These are phyloP conservation scores for Leucophenga maculata DNA, from an alignment of 2,888 invertebrate genomes.

Conservation along the genomic window DNA sequence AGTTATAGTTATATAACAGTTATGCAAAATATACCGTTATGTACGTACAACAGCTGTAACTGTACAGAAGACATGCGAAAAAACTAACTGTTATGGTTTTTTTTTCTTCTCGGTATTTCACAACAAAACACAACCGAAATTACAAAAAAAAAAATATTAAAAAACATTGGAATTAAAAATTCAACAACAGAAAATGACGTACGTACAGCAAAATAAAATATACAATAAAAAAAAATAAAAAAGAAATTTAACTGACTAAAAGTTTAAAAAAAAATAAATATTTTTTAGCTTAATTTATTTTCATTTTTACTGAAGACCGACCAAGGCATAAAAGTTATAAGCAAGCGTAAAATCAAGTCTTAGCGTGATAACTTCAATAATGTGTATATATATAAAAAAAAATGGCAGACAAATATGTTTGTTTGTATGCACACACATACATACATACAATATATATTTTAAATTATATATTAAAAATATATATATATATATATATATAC, in stretches of 20 bases:
- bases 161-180: no score
- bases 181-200: no score
- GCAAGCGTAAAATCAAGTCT: not conserved
- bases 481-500: no score
- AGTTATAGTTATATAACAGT: not conserved
- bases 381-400: slow-evolving; percentile 1
- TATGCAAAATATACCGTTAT: not conserved
- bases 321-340: not conserved
- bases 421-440: no score
- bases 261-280: not conserved
- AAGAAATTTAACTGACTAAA: no score
- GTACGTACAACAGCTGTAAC: not conserved
- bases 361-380: not conserved
- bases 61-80: not conserved
- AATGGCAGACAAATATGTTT: no score
- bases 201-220: no score
- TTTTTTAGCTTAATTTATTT: not conserved
- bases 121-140: not conserved
- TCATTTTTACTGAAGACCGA: not conserved
- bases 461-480: no score
- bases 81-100: no score
- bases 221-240: no score
- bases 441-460: no score
- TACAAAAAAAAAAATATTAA: slow-evolving; percentile 11
- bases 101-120: not conserved